Base-by-base conservation (phyloP, 37 sponge, comb jelly and placozoan genomes). In the Crambe crambe region DNA sequence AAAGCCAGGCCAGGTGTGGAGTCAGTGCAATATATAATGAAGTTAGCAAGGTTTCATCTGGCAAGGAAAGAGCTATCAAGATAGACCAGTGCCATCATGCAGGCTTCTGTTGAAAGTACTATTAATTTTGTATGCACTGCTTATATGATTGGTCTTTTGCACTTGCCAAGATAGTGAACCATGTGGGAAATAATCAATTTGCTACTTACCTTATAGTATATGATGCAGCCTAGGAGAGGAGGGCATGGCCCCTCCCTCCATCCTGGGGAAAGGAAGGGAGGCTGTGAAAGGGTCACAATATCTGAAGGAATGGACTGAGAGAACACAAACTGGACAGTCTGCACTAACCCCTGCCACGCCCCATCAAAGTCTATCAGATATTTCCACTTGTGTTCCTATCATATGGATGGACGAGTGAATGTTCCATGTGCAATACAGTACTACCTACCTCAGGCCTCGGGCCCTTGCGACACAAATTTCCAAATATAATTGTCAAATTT, bases 171-270 rank as follows among this genome's bases (percentile, higher is more conserved):
- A n/a, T n/a, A n/a, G n/a, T n/a, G n/a, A n/a, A n/a, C n/a, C n/a
- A n/a, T n/a, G n/a, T n/a, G n/a, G n/a, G n/a, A n/a, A n/a, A n/a
- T n/a, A n/a, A n/a, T n/a, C n/a, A n/a, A n/a, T n/a, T n/a, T n/a
- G n/a, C n/a, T n/a, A n/a, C n/a, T n/a, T 27, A 83, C 89, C 80
- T 87, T 82, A 54, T 87, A 91, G 38, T 64, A 39, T 0, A 87
- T 54, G 18, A 91, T 36, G 56, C 75, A 83, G 47, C 87, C 85
- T 5, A 91, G 76, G 3, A 36, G 43, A 1, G 68, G 69, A 0
- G 81, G 76, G 39, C 78, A 20, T 30, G 67, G 56, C 9, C 83
- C 80, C 23, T 47, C 39, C 41, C 80, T 81, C 93, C 93, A 93
- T 10, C 29, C 22, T 2, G 82, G 90, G 73, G 80, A 84, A 27